Evolutionary conservation across 1,140 invertebrate species (phyloP).

Genomic region (Helicoverpa armigera): DNA sequence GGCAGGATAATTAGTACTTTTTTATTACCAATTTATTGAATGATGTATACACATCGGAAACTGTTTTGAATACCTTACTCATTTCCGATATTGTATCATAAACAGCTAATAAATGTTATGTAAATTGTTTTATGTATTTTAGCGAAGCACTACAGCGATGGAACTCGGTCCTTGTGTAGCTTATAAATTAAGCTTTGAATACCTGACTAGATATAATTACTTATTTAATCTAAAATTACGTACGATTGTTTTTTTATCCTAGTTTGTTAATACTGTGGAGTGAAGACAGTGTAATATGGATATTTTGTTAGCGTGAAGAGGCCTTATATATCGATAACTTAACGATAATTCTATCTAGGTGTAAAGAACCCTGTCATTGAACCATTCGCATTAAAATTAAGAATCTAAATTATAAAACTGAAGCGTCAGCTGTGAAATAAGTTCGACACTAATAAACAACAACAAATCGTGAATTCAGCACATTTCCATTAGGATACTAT

Average conservation of each 20-base stretch:
- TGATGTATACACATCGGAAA: background rate
- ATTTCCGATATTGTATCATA: conserved; percentile 22
- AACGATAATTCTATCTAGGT: background rate
- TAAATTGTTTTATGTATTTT: conserved; percentile 44
- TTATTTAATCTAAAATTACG: conserved; percentile 48
- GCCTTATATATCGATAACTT: background rate
- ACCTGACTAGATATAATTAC: conserved; percentile 60
- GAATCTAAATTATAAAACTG: background rate
- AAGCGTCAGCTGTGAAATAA: background rate
- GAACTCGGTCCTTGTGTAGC: conserved; percentile 47
- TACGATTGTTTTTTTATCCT: conserved; percentile 20
- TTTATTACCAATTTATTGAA: background rate
- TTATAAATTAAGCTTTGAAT: conserved; percentile 55
- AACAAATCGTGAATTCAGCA: background rate
- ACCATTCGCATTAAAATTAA: conserved; percentile 12
- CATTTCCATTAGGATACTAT: background rate
- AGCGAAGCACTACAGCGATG: conserved; percentile 11
- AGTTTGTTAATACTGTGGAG: conserved; percentile 16
- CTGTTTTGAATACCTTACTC: conserved; percentile 1
- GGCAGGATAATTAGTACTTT: conserved; percentile 18
- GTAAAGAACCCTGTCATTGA: background rate
- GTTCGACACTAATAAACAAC: background rate
- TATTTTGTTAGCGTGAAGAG: background rate
- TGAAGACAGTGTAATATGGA: conserved; percentile 14
- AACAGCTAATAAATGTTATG: conserved; percentile 21